Evolutionary conservation across 2,797 vertebrate species (phyloP), one percentile per base, ranked within the genome.

Genomic region (Lutjanus argentimaculatus): DNA sequence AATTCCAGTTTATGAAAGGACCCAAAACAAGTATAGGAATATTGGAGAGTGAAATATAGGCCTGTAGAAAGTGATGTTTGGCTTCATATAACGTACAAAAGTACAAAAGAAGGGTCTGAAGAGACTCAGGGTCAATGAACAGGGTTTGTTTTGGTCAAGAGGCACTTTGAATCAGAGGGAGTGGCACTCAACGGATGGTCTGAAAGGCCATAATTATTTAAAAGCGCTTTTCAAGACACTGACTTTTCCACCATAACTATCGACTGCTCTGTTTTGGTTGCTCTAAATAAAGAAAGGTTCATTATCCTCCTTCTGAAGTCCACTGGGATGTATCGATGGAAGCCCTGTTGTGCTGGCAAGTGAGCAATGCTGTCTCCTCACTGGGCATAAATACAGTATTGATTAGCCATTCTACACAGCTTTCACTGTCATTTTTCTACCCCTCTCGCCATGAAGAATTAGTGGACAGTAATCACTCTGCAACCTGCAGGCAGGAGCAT

Each of bases 321-420:
- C 73, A 45, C 71, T 79, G 80, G 72, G 87, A 85, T 53, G 55
- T 91, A 94, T 94, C 77, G 91, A 95, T 89, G 87, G 85, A 91
- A 86, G 75, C 86, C 67, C 84, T 84, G 90, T 92, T 90, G 83
- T 91, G 87, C 83, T 91, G 85, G 88, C 84, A 85, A 92, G 85
- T 92, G 93, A 96, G 93, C 90, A 91, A 93, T 92, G 88, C 81
- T 80, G 92, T 94, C 91, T 93, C 90, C 89, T 87, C 88, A 71
- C 90, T 13, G 83, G 88, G 87, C 91, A 95, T 95, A 94, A 95
- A 96, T 95, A 94, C 88, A 85, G 75, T 95, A 96, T 96, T 93
- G 95, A 96, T 96, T 94, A 94, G 89, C 90, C 89, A 91, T 93
- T 94, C 86, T 83, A 66, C 87, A 84, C 80, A 83, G 90, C 85